phyloP scores from a whole-genome alignment of 2,888 invertebrate species.

The Steromphala cineraria region DNA sequence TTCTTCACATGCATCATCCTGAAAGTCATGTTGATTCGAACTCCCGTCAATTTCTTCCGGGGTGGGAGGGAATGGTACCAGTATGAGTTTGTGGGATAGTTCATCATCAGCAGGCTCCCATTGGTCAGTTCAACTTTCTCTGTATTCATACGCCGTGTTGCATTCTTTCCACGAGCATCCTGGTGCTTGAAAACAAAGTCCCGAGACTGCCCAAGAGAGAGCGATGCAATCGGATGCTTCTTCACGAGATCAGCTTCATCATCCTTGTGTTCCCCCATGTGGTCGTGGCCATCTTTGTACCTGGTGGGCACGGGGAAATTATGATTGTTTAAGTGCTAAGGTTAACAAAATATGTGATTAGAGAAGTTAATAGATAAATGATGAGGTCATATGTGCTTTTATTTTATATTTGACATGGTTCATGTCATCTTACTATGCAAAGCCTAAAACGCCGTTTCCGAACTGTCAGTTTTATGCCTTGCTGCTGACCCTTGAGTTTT shows the following conservation, averaged over 20 bases:
- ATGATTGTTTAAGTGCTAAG: no score
- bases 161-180: slow-evolving; percentile 67
- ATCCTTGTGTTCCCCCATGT: slow-evolving; percentile 85
- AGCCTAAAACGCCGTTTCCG: no score
- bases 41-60: slow-evolving; percentile 78
- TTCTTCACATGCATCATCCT: slow-evolving; percentile 45
- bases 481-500: no score
- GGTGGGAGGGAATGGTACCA: slow-evolving; percentile 85
- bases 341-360: no score
- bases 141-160: slow-evolving; percentile 70
- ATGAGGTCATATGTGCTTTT: no score
- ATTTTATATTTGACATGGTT: no score
- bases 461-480: no score
- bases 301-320: slow-evolving; percentile 72
- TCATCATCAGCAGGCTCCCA: slow-evolving; percentile 83
- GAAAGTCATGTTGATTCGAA: slow-evolving; percentile 80
- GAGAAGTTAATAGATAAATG: no score
- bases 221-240: slow-evolving; percentile 81
- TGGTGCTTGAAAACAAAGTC: slow-evolving; percentile 82
- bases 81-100: slow-evolving; percentile 82
- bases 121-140: slow-evolving; percentile 80
- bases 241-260: slow-evolving; percentile 82
- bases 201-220: slow-evolving; percentile 82
- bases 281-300: slow-evolving; percentile 82
- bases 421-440: no score